Evolutionary conservation across 2,113 vertebrate species (phyloP), one percentile per base, ranked within the genome.

Genomic region (Crotalus tigris): DNA sequence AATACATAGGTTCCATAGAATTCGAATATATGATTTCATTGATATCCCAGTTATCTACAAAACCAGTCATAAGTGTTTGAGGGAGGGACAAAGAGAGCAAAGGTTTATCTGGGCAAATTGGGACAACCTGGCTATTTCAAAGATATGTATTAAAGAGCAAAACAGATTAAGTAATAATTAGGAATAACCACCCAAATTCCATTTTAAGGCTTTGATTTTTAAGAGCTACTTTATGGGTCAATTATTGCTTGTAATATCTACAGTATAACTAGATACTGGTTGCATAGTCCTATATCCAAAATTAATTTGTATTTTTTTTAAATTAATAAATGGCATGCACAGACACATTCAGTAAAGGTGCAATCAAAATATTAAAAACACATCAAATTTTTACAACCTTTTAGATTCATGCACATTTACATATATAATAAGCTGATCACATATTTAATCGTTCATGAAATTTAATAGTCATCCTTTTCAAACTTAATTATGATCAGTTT

Each of bases 391-490:
- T 85, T 44, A 85, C 21, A 91, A 44, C 75, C 23, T 69, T 69
- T 64, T 17, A 69, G 46, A 26, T 6, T 33, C 59, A 88, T 39
- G 64, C 24, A 69, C 86, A 88, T 88, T 33, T 69, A 88, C 58
- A 88, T 88, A 69, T 51, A 92, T 75, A 69, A 69, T 57, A 23
- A 85, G 85, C 23, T 87, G 69, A 69, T 88, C 49, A 54, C 39
- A 55, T 61, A 44, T 88, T 61, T 92, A 64, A 92, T 92, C 9
- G n/a, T 49, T 88, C 91, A 88, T 69, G 49, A 39, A 69, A 88
- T 88, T 88, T 54, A 49, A 59, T n/a, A 88, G 61, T 53, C 61
- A 92, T 88, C 88, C 44, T 24, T 88, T 51, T 88, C 86, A 55
- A 46, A 54, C 49, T 23, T 75, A 88, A 92, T 55, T 88, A 92